phyloP scores from a whole-genome alignment of 2,113 vertebrate species.

The Lepisosteus osseus region DNA sequence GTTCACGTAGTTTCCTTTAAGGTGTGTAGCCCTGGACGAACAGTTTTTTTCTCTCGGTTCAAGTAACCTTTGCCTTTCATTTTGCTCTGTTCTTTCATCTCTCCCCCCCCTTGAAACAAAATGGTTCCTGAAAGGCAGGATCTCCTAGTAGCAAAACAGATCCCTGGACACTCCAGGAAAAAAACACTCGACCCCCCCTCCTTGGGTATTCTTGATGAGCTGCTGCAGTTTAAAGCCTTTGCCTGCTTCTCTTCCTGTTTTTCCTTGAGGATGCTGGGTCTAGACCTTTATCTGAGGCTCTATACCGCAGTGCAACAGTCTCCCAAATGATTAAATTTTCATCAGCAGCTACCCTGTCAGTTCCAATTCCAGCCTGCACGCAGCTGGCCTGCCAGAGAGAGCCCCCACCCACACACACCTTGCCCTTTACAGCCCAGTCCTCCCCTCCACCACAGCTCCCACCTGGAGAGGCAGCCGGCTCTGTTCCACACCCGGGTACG shows the following conservation, averaged over 20 bases:
- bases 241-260: background rate
- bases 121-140: background rate
- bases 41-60: background rate
- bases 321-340: slow-evolving; percentile 24
- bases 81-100: background rate
- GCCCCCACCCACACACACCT: background rate
- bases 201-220: background rate
- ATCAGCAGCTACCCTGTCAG: slow-evolving; percentile 29
- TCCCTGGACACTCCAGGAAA: background rate
- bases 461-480: no score
- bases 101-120: background rate
- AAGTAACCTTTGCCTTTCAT: no score
- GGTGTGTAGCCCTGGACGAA: background rate
- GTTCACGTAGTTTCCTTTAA: background rate
- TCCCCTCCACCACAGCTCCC: slow-evolving; percentile 1
- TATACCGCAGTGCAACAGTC: background rate
- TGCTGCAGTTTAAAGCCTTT: background rate
- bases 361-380: slow-evolving; percentile 23
- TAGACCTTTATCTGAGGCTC: slow-evolving; percentile 20
- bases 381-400: slow-evolving; percentile 10
- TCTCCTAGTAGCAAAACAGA: background rate
- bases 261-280: background rate
- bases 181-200: no score
- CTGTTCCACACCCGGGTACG: no score
- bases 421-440: background rate